Conservation (phyloP, 2,888 invertebrate species). For the Lasioglossum oenotherae region DNA sequence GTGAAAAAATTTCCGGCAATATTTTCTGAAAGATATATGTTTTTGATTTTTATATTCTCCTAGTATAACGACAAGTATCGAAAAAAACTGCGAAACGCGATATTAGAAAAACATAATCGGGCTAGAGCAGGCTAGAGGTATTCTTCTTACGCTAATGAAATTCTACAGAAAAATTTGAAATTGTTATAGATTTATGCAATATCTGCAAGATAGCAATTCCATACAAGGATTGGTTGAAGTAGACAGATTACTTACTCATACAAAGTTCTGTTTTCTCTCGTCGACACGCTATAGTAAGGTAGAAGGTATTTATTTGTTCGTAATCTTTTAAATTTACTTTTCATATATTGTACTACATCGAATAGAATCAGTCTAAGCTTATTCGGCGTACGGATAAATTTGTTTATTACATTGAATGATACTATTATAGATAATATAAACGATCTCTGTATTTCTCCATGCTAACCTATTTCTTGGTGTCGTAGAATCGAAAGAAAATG, state of each 20-base stretch:
- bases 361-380: neutral
- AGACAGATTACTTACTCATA: neutral
- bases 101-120: neutral
- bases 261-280: neutral
- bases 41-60: neutral
- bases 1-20: neutral
- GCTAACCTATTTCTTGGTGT: slow-evolving; percentile 18
- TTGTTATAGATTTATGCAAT: neutral
- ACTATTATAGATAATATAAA: neutral
- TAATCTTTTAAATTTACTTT: neutral
- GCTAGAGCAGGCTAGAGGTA: neutral
- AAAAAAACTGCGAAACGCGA: neutral
- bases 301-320: neutral
- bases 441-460: neutral
- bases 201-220: neutral
- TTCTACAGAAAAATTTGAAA: neutral
- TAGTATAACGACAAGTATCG: neutral
- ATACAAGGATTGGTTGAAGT: neutral
- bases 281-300: neutral
- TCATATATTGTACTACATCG: neutral
- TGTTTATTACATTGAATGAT: neutral
- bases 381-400: neutral
- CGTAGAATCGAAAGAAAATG: slow-evolving; percentile 63
- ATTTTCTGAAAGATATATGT: no score
- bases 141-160: neutral